Evolutionary conservation across 1,140 invertebrate species (phyloP), one percentile per base, ranked within the genome.

Genomic region (Daktulosphaira vitifoliae): DNA sequence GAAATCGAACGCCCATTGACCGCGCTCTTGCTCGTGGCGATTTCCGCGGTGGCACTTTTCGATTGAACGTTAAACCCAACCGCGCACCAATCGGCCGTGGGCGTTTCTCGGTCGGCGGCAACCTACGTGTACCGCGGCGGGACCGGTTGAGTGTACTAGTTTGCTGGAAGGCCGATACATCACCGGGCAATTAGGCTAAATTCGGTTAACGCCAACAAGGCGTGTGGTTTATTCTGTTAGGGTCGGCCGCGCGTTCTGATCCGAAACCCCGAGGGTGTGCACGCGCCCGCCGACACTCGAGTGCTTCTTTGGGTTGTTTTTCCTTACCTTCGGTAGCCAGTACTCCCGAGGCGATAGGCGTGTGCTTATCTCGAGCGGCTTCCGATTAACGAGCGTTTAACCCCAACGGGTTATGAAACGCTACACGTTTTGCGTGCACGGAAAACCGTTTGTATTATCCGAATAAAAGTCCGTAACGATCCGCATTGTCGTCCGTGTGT

Each of bases 161-260:
- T 15, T 8, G 38, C 38, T 22, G 7, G n/a, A 44, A 44, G 42
- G n/a, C n/a, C 39, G 54, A 59, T 59, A 59, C 25, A 48, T 62
- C 42, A 48, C 16, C 25, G 26, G 18, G 42, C 56, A 48, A 62
- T 62, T 62, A 62, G 42, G 26, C 42, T 46, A 48, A 62, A 46
- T 62, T 29, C 38, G 11, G 7, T 4, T 7, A 16, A 44, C 39
- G n/a, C 4, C 13, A 42, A 48, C 39, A 11, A 62, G 56, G 42
- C 42, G 56, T 59, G 7, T 2, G n/a, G 38, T 15, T 15, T 3
- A 37, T 37, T 37, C n/a, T n/a, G n/a, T n/a, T n/a, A n/a, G n/a
- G n/a, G n/a, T n/a, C n/a, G n/a, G n/a, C n/a, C n/a, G n/a, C n/a
- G n/a, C n/a, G n/a, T n/a, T n/a, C n/a, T n/a, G n/a, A n/a, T n/a